Conservation (phyloP, 2,113 vertebrate species). For the Otocyon megalotis region DNA sequence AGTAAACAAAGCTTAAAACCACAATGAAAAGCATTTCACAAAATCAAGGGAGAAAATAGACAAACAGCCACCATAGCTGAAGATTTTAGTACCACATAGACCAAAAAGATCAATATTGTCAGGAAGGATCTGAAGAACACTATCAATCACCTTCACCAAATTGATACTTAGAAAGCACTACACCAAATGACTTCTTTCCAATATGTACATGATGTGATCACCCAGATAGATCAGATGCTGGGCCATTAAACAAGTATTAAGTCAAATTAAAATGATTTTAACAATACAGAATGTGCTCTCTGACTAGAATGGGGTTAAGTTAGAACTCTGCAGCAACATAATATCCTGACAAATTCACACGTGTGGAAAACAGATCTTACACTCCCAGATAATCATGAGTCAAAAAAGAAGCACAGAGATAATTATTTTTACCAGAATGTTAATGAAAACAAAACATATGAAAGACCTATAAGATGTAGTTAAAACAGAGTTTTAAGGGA, state of each 20-base stretch:
- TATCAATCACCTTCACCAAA: neutral
- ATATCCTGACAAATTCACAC: neutral
- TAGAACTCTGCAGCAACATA: neutral
- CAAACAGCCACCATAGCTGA: too few species aligned
- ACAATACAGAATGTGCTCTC: neutral
- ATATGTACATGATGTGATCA: accelerated
- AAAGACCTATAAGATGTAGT: neutral
- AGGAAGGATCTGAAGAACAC: accelerated
- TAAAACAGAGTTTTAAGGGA: neutral
- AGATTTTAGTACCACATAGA: neutral
- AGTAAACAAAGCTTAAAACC: neutral
- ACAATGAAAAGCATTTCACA: neutral
- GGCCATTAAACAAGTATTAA: neutral
- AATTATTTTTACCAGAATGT: neutral
- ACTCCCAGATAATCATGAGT: neutral
- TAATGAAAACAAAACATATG: neutral
- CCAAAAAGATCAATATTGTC: neutral
- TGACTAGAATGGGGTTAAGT: neutral
- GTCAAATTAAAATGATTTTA: neutral
- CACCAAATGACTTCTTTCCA: neutral
- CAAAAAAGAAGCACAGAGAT: neutral
- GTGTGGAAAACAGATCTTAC: neutral
- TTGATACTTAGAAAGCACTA: accelerated
- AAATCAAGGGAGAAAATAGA: neutral
- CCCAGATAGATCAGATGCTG: neutral